Base-by-base conservation (phyloP, 2,888 invertebrate genomes). In the Amphipoea lucens region DNA sequence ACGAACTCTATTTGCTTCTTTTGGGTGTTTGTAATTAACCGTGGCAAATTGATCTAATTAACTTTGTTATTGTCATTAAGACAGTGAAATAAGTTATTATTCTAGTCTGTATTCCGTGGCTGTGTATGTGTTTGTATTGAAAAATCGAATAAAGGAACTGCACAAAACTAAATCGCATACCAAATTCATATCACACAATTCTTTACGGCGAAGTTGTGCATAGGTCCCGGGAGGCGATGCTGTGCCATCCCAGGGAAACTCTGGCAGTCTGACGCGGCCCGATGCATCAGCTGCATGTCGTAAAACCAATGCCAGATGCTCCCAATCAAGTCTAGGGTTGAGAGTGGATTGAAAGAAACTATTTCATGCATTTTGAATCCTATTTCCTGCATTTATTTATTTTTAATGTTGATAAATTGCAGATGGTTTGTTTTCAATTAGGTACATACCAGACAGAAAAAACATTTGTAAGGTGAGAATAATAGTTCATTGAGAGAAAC, bases 271-370 rank as follows among this genome's bases (percentile, higher is more conserved):
- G 85, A 84, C 82, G 80, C 79, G 84, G 84, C 86, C 82, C 85
- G 85, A 81, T 91, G 90, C 91, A 91, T 89, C 86, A 85, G 87
- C 68, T 89, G 87, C 82, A 85, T 85, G 80, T 88, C 83, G 90
- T 92, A 88, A 90, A 90, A 86, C 90, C 86, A 89, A 88, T 88
- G 89, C 92, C 94, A 93, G 92, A 92, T 94, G 94, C 90, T 93
- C 74, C 89, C 92, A 93, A 94, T 94, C 94, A 94, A 92, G 78
- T 82, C 71, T 85, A 88, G 88, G 83, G 87, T 76, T 88, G 84
- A 60, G 48, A 83, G 45, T n/a, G 45, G 57, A 66, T 69, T 72
- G 45, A 62, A 76, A 63, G 11, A 65, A 77, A 69, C 54, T 36
- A 62, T 65, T 51, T 29, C 17, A 67, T 20, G 4, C 57, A 71